Conservation (phyloP, 2,888 invertebrate species). For the Hedya salicella region DNA sequence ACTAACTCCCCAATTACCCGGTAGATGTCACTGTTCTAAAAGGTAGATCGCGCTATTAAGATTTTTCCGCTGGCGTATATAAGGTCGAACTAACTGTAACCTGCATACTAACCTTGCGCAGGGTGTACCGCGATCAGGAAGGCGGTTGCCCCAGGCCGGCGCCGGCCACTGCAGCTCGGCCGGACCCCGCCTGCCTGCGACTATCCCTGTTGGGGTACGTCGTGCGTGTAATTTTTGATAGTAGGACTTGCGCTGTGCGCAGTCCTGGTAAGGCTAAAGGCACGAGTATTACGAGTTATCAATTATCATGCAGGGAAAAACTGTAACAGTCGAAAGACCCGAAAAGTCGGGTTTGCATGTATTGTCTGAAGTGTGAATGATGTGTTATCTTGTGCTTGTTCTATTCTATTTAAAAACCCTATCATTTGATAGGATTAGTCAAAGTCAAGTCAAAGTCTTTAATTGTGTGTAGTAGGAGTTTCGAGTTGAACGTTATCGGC, state of each 20-base stretch:
- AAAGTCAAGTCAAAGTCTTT: too few species aligned
- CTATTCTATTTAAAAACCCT: too few species aligned
- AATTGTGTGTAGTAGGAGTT: too few species aligned
- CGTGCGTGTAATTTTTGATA: slow-evolving; percentile 87
- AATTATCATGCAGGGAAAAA: too few species aligned
- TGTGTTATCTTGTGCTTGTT: too few species aligned
- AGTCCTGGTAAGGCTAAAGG: slow-evolving; percentile 70
- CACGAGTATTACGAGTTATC: neutral
- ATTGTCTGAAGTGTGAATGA: too few species aligned
- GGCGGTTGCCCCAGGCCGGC: slow-evolving; percentile 87
- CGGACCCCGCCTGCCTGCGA: slow-evolving; percentile 85
- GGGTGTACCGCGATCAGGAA: slow-evolving; percentile 89
- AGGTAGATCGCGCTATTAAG: slow-evolving; percentile 67
- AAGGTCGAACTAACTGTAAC: slow-evolving; percentile 39
- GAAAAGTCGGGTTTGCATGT: too few species aligned
- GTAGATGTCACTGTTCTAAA: slow-evolving; percentile 69
- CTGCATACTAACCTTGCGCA: slow-evolving; percentile 89
- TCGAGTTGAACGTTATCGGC: too few species aligned
- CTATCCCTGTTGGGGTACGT: slow-evolving; percentile 84
- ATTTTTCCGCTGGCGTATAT: slow-evolving; percentile 57
- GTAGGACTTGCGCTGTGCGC: slow-evolving; percentile 87
- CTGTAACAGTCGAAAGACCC: too few species aligned
- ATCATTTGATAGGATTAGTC: too few species aligned
- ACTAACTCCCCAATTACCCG: slow-evolving; percentile 47
- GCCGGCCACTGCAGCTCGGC: slow-evolving; percentile 88